These are phyloP conservation scores for Phrynosoma platyrhinos DNA, from an alignment of 2,113 vertebrate species.

Conservation along the genomic window DNA sequence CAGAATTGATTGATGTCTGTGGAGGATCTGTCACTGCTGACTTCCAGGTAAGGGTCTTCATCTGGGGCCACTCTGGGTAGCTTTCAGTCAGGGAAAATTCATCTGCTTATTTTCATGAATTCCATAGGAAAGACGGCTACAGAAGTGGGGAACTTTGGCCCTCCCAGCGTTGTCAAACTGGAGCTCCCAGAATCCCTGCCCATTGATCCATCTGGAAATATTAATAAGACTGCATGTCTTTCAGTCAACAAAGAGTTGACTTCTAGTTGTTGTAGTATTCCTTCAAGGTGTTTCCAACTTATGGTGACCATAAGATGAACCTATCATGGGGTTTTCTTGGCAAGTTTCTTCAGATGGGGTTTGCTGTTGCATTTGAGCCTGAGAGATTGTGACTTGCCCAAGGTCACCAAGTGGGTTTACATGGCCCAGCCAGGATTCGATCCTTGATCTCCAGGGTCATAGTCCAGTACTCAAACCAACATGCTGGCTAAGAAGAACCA, in stretches of 20 bases:
- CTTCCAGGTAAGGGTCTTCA: constrained; percentile 87
- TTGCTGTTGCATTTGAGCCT: no score
- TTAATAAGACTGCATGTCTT: not conserved
- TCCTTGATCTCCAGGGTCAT: no score
- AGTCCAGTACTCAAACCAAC: no score
- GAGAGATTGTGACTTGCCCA: no score
- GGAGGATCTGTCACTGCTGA: constrained; percentile 95
- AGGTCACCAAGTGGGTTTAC: no score
- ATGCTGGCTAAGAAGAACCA: no score
- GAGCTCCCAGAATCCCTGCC: not conserved
- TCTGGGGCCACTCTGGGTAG: rapidly evolving
- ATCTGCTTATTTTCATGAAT: rapidly evolving
- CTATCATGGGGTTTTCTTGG: no score
- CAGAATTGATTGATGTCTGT: constrained; percentile 94
- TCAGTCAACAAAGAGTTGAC: not conserved
- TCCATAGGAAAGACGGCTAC: not conserved
- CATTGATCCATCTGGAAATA: not conserved
- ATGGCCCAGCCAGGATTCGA: no score
- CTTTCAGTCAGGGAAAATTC: not conserved
- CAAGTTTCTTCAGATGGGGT: no score
- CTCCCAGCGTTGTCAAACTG: not conserved
- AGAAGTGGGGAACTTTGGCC: not conserved
- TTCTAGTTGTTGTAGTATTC: no score
- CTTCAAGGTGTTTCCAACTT: no score
- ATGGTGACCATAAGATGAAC: no score